Evolutionary conservation across 2,797 vertebrate genomes (phyloP), one percentile per base, ranked within the genome.

Genomic region (Pelochelys cantorii): DNA sequence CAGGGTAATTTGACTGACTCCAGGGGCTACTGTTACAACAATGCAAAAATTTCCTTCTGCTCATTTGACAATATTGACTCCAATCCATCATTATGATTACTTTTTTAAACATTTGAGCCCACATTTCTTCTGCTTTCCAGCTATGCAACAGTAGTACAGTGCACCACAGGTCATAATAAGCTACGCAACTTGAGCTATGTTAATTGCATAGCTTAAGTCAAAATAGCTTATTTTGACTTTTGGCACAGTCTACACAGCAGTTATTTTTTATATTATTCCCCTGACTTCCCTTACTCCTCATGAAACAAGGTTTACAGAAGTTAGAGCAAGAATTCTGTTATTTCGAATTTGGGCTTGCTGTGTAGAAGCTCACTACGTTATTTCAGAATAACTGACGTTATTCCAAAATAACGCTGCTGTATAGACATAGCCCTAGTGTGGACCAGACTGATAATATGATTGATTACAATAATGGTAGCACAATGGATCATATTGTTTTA

Each of bases 401-500:
- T 48, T 48, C 42, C 42, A 48, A 48, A 48, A 48, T 48, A 48
- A 48, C 42, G 42, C 42, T 48, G 42, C 42, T 48, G 42, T 48
- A 48, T 48, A 48, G 42, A 48, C 42, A 48, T 48, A 48, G 42
- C 8, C 23, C 37, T 54, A 52, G 54, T 57, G 4, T 93, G 59
- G n/a, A 13, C 75, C n/a, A 88, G 42, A 48, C 5, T 84, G 82
- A 62, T 93, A 90, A 53, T 34, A 83, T 14, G 52, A 91, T 89
- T 85, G 84, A 90, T 15, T 74, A 65, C 5, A 87, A 85, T 52
- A 85, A 87, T 56, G 87, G 77, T 87, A 52, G 34, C 31, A 83
- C 86, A 79, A 31, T 74, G 55, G 27, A 84, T 96, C 55, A 57
- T 29, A 7, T 77, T 78, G 13, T 94, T 55, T 94, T 86, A 75